Base-by-base conservation (phyloP, 2,888 invertebrate species). In the Mamestra brassicae region DNA sequence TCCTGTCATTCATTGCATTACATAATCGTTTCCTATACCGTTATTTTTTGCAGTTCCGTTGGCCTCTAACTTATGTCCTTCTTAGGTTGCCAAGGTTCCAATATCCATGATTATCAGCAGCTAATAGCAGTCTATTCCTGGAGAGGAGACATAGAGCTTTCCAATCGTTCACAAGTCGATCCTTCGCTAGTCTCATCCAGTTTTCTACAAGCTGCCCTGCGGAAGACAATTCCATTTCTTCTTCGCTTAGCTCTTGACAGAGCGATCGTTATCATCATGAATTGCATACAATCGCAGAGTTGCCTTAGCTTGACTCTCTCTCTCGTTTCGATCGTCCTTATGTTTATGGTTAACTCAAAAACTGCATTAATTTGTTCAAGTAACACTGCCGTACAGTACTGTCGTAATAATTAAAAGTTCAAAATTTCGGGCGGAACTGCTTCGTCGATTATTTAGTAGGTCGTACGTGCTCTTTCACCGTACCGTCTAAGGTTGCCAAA, bases 381-480 rank as follows among this genome's bases (percentile, higher is more conserved):
- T n/a, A 55, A 15, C 4, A 38, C n/a, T n/a, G 47, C 1, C 54
- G 17, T 63, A 17, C 42, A 61, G 17, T 76, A 77, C 80, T 82
- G 76, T 77, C 47, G 64, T 60, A 63, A 73, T 80, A 72, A 81
- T 81, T 78, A 84, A 74, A 86, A 84, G 69, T 74, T 71, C 62
- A 76, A 76, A 74, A 76, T 63, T 74, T 68, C 70, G 26, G 60
- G 61, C 70, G 70, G 55, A 68, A 78, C 78, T 58, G 75, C 78
- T 77, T 68, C 79, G 63, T 68, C 64, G 74, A 86, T 86, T 87
- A 71, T 83, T 88, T 85, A 78, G 78, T 87, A 83, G 87, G 87
- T 85, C 89, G 83, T 81, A 84, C 89, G 87, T 89, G 89, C 70
- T 89, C 78, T 87, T 86, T 88, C 83, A 83, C 80, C 76, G 81